Conservation (phyloP, 1,140 invertebrate genomes). For the Brachionus koreanus region DNA sequence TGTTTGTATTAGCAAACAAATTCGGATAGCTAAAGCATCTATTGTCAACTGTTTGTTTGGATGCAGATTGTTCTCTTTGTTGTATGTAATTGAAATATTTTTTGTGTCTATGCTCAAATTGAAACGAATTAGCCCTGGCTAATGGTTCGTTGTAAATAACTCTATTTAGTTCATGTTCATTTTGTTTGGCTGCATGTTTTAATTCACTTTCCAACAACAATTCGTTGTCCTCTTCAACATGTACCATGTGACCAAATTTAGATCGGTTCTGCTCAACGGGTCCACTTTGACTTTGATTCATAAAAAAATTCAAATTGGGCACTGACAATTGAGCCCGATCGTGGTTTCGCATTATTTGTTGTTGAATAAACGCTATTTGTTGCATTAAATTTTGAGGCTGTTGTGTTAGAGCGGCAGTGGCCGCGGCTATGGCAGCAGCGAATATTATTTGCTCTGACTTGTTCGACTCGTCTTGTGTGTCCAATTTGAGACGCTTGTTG, state of each 20-base stretch:
- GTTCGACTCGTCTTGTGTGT: background rate
- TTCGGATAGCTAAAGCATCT: background rate
- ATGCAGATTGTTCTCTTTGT: background rate
- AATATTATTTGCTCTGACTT: background rate
- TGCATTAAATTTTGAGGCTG: background rate
- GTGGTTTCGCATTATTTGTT: background rate
- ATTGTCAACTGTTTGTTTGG: background rate
- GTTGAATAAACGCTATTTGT: slow-evolving; percentile 1
- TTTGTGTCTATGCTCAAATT: slow-evolving; percentile 36
- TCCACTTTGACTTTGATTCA: background rate
- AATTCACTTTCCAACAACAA: slow-evolving; percentile 20
- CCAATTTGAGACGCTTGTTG: background rate
- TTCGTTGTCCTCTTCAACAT: slow-evolving; percentile 45
- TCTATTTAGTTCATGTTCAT: background rate
- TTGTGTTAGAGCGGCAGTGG: background rate
- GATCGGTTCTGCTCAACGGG: background rate
- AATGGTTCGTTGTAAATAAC: background rate
- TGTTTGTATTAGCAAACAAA: background rate
- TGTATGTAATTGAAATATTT: background rate
- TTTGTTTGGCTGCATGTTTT: background rate
- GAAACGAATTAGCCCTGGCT: background rate
- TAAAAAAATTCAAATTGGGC: background rate
- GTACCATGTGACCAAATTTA: slow-evolving; percentile 37
- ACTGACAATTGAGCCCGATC: background rate
- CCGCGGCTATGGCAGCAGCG: background rate